Base-by-base conservation (phyloP, 2,888 invertebrate genomes). In the Noctua pronuba region DNA sequence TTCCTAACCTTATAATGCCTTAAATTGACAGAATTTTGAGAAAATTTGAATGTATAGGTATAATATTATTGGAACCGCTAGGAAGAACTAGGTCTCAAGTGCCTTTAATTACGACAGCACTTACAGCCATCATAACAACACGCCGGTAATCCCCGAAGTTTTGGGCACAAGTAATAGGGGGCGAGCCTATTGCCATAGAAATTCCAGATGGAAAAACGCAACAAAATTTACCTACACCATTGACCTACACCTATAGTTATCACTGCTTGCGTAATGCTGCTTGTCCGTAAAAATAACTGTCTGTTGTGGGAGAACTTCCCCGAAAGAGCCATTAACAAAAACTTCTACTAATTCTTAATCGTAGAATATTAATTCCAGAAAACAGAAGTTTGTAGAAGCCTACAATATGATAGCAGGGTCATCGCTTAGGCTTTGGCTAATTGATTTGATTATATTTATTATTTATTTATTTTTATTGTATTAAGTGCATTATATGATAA, bases 311-410 rank as follows among this genome's bases (percentile, higher is more conserved):
- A n/a, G 8, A 46, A 72, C 24, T 72, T 72, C 72, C 21, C 46
- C 24, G 46, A 65, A 55, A 18, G 24, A 38, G 21, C 24, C 21
- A 65, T 79, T 72, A 72, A 46, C n/a, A 46, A 46, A 46, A 64
- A 55, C n/a, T 72, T 38, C 8, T 38, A 31, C 11, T n/a, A 38
- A 35, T 44, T 44, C 7, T 11, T 18, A 24, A 44, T 52, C 24
- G 16, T 79, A 24, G 2, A 52, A 28, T 70, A 35, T 31, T 77
- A 58, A 0, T 77, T 46, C 18, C 24, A 46, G 67, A 67, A 60
- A 78, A 24, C 21, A 8, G 16, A 64, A 77, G 7, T 31, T 41
- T 60, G 5, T 35, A 49, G 24, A 49, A 38, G 5, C 10, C 24
- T 18, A 35, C 5, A 38, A 66, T 31, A 28, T n/a, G 18, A 44